phyloP scores from a whole-genome alignment of 2,113 vertebrate genomes.

The Nerophis lumbriciformis region DNA sequence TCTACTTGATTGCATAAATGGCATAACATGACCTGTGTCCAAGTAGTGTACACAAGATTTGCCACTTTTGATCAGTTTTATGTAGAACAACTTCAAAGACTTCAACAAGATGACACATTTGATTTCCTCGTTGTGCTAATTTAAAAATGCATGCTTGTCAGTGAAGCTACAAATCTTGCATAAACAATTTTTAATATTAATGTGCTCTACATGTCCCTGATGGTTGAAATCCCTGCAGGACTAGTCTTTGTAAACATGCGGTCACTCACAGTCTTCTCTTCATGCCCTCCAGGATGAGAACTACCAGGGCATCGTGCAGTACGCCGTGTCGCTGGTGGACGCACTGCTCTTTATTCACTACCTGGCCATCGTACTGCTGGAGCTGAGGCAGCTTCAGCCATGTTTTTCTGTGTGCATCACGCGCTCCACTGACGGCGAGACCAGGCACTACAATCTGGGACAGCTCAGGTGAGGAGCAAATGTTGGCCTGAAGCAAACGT shows the following conservation, averaged over 20 bases:
- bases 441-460: constrained; percentile 86
- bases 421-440: constrained; percentile 86
- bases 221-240: not conserved
- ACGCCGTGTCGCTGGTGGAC: constrained; percentile 79
- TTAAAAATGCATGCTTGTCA: constrained; percentile 31
- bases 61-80: constrained; percentile 32
- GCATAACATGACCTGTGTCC: too few relatives aligned
- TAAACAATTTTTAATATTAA: constrained; percentile 45
- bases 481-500: too few relatives aligned
- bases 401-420: constrained; percentile 82
- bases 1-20: too few relatives aligned
- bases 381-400: constrained; percentile 90
- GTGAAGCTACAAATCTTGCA: constrained; percentile 14
- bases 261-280: too few relatives aligned
- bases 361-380: constrained; percentile 89
- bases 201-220: constrained; percentile 29
- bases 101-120: constrained; percentile 31
- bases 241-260: not conserved
- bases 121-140: constrained; percentile 15
- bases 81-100: constrained; percentile 11
- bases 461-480: constrained; percentile 80
- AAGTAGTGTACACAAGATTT: not conserved
- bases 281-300: constrained; percentile 72
- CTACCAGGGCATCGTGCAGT: constrained; percentile 94
- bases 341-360: constrained; percentile 96